Percentiles rank a stretch among this genome's conserved stretches.
Evolutionary conservation across 53 echinoderm and acorn worm species (phyloP).

Genomic region (Henricia sp.): DNA sequence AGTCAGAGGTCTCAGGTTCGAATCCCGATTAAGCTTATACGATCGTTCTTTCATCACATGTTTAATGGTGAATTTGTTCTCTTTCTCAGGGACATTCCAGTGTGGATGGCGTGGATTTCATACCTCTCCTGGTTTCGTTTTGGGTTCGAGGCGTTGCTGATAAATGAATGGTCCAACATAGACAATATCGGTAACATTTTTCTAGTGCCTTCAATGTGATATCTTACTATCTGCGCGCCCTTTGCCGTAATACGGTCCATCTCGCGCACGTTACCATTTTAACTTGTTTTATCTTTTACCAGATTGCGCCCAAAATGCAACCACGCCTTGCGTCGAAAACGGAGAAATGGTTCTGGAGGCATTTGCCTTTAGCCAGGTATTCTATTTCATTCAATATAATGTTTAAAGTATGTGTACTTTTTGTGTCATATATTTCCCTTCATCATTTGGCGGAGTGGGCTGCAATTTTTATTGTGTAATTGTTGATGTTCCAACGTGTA

Average conservation of each 20-base stretch:
- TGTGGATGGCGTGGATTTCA: slow-evolving; percentile 61
- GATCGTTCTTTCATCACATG: background rate
- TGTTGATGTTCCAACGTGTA: background rate
- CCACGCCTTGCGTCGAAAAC: slow-evolving; percentile 56
- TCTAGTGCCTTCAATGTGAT: background rate
- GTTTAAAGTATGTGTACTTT: background rate
- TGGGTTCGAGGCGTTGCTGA: slow-evolving; percentile 70
- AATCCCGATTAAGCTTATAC: background rate
- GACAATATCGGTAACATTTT: slow-evolving; percentile 64
- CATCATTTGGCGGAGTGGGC: background rate
- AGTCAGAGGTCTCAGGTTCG: too few relatives aligned
- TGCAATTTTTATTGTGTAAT: background rate
- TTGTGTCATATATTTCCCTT: background rate
- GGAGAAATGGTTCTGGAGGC: slow-evolving; percentile 60
- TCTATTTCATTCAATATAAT: background rate
- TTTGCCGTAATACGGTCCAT: background rate
- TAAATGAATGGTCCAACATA: slow-evolving; percentile 73
- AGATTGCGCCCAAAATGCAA: slow-evolving; percentile 63
- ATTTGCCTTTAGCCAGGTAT: slow-evolving; percentile 69
- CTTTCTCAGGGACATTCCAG: slow-evolving; percentile 66
- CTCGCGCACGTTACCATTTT: background rate
- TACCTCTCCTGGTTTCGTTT: slow-evolving; percentile 78
- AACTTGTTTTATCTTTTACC: background rate
- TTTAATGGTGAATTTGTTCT: background rate
- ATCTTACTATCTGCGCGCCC: background rate